Conservation (phyloP, 2,888 invertebrate genomes). For the Mantis religiosa region DNA sequence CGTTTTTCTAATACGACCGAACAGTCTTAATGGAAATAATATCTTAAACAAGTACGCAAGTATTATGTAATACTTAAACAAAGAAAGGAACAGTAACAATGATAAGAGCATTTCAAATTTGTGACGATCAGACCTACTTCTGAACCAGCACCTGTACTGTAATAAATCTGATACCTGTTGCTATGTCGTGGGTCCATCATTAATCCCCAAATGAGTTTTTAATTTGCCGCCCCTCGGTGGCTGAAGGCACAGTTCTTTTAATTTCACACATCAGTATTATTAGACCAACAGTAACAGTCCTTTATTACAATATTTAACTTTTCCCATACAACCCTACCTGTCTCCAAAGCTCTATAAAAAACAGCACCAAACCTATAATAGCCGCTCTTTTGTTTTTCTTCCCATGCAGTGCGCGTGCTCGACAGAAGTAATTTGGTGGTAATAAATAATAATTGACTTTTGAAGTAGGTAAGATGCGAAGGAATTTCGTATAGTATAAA, state of each 20-base stretch:
- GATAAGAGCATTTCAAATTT: too few species aligned
- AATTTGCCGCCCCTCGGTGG: not conserved
- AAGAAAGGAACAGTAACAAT: too few species aligned
- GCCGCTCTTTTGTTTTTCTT: not conserved
- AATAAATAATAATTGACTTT: conserved; percentile 2
- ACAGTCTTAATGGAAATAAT: too few species aligned
- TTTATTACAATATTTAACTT: not conserved
- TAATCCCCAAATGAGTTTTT: not conserved
- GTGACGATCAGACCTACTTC: not conserved
- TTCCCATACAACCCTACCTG: not conserved
- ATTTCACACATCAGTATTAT: not conserved
- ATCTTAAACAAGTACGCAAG: too few species aligned
- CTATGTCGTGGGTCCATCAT: too few species aligned
- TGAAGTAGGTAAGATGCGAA: not conserved
- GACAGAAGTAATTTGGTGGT: not conserved
- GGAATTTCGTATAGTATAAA: not conserved
- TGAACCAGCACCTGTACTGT: not conserved
- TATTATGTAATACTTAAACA: too few species aligned
- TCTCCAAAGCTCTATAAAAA: not conserved
- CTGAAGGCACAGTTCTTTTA: not conserved
- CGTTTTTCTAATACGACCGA: too few species aligned
- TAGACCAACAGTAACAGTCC: not conserved
- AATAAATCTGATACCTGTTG: not conserved
- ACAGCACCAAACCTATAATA: not conserved
- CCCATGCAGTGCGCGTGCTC: not conserved